A percentile compares a stretch with the other conserved stretches of the same genome.
phyloP scores from a whole-genome alignment of 2,888 invertebrate species.

The Troides oblongomaculatus region DNA sequence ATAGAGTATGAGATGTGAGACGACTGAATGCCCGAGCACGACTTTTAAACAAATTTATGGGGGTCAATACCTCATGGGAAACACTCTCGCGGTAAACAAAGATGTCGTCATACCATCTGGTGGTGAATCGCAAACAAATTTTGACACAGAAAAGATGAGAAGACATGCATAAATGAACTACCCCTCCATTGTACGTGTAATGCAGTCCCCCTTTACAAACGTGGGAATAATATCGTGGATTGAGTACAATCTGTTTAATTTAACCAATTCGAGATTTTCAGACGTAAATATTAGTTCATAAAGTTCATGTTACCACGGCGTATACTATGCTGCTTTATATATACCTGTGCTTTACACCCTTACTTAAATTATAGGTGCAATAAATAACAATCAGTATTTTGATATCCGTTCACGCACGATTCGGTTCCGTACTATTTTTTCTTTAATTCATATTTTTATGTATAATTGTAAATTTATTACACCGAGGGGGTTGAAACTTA shows the following conservation, averaged over 20 bases:
- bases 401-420: conserved; percentile 56
- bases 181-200: conserved; percentile 58
- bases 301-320: conserved; percentile 6
- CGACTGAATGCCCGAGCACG: not conserved
- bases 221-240: conserved; percentile 59
- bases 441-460: not conserved
- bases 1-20: not conserved
- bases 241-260: not conserved
- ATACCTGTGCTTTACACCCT: conserved; percentile 22
- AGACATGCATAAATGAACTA: conserved; percentile 53
- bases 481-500: not conserved
- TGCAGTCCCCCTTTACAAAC: conserved; percentile 61
- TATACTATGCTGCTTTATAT: not conserved
- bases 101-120: conserved; percentile 39
- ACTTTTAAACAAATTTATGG: conserved; percentile 17
- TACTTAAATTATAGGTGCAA: conserved; percentile 43
- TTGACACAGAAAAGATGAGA: conserved; percentile 43
- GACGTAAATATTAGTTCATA: not conserved
- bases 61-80: conserved; percentile 34
- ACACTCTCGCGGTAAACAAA: conserved; percentile 36
- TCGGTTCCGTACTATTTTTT: not conserved
- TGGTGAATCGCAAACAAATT: conserved; percentile 45
- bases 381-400: conserved; percentile 75
- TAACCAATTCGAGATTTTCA: conserved; percentile 4
- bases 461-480: not conserved